Percentiles rank a stretch among this genome's conserved stretches.
phyloP scores from a whole-genome alignment of 2,113 vertebrate genomes.

The Toxotes jaculatrix region DNA sequence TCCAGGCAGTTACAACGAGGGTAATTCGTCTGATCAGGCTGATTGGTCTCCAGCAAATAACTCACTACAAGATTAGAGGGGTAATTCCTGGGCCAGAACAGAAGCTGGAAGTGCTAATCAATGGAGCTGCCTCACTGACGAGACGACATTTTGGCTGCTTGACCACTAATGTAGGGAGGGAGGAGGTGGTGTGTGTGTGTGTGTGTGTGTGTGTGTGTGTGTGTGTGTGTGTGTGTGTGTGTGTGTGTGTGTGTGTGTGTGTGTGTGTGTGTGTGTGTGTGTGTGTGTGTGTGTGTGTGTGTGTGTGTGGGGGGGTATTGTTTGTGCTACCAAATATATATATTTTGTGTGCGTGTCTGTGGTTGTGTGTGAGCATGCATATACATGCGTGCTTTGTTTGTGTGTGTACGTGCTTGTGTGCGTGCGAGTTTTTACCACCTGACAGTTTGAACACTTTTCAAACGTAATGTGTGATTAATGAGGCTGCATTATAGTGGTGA shows the following conservation, averaged over 20 bases:
- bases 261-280: neutral
- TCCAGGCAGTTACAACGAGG: slow-evolving; percentile 75
- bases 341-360: neutral
- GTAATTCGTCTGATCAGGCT: slow-evolving; percentile 82
- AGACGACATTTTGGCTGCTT: slow-evolving; percentile 82
- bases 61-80: slow-evolving; percentile 84
- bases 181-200: neutral
- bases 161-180: slow-evolving; percentile 77
- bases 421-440: slow-evolving; percentile 63
- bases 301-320: no score
- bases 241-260: neutral
- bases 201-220: slow-evolving; percentile 13
- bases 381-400: neutral
- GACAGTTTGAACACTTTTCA: slow-evolving; percentile 81
- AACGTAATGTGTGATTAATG: slow-evolving; percentile 84
- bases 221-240: neutral
- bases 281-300: neutral
- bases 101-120: slow-evolving; percentile 85
- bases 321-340: neutral
- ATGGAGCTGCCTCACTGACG: slow-evolving; percentile 83
- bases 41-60: slow-evolving; percentile 84
- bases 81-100: slow-evolving; percentile 84
- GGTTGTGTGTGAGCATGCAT: neutral
- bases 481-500: slow-evolving; percentile 78
- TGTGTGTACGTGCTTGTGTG: neutral